phyloP scores from a whole-genome alignment of 2,888 invertebrate species.

The Liodrosophila aerea region DNA sequence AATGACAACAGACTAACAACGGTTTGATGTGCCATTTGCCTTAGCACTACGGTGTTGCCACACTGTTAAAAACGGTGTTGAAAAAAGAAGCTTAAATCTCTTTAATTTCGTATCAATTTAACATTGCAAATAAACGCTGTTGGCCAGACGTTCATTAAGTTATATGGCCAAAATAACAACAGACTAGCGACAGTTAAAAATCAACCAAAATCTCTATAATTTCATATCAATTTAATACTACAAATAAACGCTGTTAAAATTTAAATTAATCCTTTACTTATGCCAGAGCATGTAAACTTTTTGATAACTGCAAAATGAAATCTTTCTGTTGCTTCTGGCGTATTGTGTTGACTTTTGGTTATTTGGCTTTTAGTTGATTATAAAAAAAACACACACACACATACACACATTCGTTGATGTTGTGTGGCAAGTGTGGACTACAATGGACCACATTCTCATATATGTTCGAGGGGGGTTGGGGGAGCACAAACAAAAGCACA shows the following conservation, averaged over 20 bases:
- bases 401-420: constrained; percentile 17
- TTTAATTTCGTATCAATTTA: background rate
- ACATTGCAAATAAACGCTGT: background rate
- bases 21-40: constrained; percentile 11
- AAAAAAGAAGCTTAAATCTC: too few relatives aligned
- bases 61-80: background rate
- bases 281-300: constrained; percentile 24
- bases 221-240: background rate
- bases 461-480: too few relatives aligned
- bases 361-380: constrained; percentile 75
- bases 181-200: too few relatives aligned
- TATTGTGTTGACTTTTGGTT: constrained; percentile 68
- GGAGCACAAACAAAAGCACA: constrained; percentile 39
- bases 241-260: too few relatives aligned
- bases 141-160: too few relatives aligned
- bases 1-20: constrained; percentile 35
- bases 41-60: constrained; percentile 24
- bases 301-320: constrained; percentile 6
- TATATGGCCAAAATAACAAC: too few relatives aligned
- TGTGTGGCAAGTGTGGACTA: constrained; percentile 16
- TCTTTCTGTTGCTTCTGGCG: constrained; percentile 9
- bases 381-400: constrained; percentile 34
- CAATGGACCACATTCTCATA: constrained; percentile 41
- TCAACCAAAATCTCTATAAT: too few relatives aligned
- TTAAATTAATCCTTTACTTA: too few relatives aligned